Conservation (phyloP, 2,113 vertebrate species). For the Seriola dumerili region DNA sequence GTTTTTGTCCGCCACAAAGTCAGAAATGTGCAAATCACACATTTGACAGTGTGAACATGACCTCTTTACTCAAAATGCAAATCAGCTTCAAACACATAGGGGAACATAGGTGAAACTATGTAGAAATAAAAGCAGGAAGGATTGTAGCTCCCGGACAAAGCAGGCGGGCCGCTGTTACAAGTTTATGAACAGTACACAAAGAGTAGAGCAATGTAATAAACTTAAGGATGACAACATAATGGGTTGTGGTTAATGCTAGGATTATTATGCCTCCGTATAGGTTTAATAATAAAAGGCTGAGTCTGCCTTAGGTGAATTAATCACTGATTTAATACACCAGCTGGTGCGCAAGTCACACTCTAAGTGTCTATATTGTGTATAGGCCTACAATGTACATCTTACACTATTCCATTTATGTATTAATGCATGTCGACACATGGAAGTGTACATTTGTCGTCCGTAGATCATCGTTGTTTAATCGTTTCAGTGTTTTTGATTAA, state of each 20-base stretch:
- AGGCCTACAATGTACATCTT: not conserved
- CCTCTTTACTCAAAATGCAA: not conserved
- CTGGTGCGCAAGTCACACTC: not conserved
- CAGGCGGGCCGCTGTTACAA: not conserved
- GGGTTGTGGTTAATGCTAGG: not conserved
- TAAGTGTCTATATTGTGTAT: not conserved
- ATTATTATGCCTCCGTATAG: not conserved
- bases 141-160: not conserved
- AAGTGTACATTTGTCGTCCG: too few relatives aligned
- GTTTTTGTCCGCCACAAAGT: not conserved
- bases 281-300: not conserved
- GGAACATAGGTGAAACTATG: not conserved
- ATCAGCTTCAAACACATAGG: not conserved
- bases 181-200: not conserved
- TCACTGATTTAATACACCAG: constrained; percentile 13
- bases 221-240: not conserved
- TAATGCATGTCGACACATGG: too few relatives aligned
- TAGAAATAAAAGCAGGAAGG: not conserved
- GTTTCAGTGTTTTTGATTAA: too few relatives aligned
- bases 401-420: not conserved
- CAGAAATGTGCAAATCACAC: not conserved
- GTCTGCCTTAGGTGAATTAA: not conserved
- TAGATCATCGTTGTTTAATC: too few relatives aligned
- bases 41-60: not conserved
- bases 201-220: not conserved